Percentiles rank a stretch among this genome's conserved stretches.
phyloP scores from a whole-genome alignment of 2,113 vertebrate genomes.

The Penelope pileata region DNA sequence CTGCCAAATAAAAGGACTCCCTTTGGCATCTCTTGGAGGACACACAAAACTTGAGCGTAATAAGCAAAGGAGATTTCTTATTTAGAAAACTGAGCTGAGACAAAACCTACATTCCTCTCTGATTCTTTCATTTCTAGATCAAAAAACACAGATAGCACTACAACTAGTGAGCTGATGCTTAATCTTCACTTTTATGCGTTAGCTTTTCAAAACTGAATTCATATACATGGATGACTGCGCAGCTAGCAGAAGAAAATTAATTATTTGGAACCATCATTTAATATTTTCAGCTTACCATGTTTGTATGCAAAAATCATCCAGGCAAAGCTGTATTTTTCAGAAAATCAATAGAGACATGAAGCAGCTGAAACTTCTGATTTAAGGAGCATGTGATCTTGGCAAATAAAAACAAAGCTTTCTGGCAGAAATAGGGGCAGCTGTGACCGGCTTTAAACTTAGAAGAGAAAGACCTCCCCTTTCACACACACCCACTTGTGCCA shows the following conservation, averaged over 20 bases:
- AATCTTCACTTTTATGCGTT: background rate
- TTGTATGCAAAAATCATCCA: background rate
- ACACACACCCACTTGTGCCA: background rate
- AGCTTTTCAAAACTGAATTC: background rate
- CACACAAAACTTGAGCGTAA: background rate
- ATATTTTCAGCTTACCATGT: background rate
- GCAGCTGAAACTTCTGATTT: background rate
- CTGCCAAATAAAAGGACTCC: background rate
- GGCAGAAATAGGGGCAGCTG: background rate
- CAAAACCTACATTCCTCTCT: background rate
- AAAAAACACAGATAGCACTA: background rate
- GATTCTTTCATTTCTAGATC: background rate
- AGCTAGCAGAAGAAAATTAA: background rate
- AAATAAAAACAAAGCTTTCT: slow-evolving; percentile 9
- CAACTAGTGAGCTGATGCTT: background rate
- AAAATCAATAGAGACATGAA: background rate
- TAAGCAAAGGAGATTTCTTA: background rate
- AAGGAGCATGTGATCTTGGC: background rate
- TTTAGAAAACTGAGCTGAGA: background rate
- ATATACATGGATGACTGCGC: background rate
- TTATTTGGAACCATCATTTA: background rate
- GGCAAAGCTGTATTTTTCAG: background rate
- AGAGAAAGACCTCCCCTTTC: background rate
- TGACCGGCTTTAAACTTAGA: background rate
- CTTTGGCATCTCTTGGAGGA: background rate